Percentiles rank a stretch among this genome's conserved stretches.
phyloP scores from a whole-genome alignment of 2,797 vertebrate species.

The Amphiprion clarkii region DNA sequence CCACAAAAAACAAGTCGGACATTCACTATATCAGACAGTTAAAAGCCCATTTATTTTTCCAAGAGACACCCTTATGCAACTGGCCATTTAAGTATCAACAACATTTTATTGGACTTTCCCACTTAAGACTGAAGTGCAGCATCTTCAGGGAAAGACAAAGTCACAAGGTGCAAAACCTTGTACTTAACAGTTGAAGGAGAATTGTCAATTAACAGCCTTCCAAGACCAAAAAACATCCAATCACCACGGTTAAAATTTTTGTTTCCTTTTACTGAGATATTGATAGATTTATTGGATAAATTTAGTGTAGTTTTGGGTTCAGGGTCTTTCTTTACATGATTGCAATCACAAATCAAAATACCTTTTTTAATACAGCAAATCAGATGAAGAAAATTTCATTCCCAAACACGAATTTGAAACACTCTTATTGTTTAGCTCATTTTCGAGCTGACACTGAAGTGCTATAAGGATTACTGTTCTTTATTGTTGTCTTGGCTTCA shows the following conservation, averaged over 20 bases:
- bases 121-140: slow-evolving; percentile 24
- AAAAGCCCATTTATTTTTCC: not conserved
- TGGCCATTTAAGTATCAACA: slow-evolving; percentile 40
- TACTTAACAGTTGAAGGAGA: not conserved
- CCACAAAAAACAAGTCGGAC: not conserved
- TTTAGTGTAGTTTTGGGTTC: not conserved
- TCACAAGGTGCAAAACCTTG: not conserved
- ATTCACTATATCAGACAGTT: slow-evolving; percentile 6
- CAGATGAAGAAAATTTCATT: not conserved
- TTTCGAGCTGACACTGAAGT: too few species aligned
- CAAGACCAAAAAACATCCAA: not conserved
- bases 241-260: not conserved
- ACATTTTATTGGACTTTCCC: slow-evolving; percentile 51
- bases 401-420: not conserved
- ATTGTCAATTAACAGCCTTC: slow-evolving; percentile 2
- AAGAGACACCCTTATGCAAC: slow-evolving; percentile 10
- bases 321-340: not conserved
- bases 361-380: not conserved
- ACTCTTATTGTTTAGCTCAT: not conserved
- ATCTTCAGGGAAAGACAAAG: slow-evolving; percentile 14
- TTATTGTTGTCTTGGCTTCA: too few species aligned
- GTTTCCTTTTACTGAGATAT: too few species aligned
- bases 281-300: not conserved
- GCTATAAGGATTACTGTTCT: too few species aligned
- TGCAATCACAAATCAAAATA: not conserved